These are phyloP conservation scores for Rhingia rostrata DNA, from an alignment of 2,888 invertebrate species.

Conservation along the genomic window DNA sequence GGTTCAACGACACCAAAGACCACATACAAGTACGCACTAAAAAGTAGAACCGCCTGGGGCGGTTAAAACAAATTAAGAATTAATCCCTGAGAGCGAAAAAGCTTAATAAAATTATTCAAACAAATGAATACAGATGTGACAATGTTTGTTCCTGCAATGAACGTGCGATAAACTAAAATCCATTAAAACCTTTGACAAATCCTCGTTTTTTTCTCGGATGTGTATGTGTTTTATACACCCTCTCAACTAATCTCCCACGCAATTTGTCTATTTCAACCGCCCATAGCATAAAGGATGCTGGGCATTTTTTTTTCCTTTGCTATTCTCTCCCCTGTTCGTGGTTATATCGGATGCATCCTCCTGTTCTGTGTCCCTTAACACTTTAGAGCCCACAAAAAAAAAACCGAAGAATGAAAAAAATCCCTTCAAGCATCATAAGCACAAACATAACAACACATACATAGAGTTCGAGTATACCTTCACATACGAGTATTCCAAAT, in stretches of 20 bases:
- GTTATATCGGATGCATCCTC: constrained; percentile 26
- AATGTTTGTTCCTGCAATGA: not conserved
- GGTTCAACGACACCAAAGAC: no score
- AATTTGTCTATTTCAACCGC: constrained; percentile 63
- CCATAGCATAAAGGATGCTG: constrained; percentile 14
- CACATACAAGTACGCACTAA: no score
- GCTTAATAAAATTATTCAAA: constrained; percentile 3
- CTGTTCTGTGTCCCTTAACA: constrained; percentile 58
- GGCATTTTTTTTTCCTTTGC: constrained; percentile 14
- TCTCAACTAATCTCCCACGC: constrained; percentile 64
- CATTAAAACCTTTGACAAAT: constrained; percentile 65
- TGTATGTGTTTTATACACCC: constrained; percentile 17
- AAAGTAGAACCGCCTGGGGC: not conserved
- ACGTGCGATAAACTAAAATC: constrained; percentile 43
- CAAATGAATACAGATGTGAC: not conserved
- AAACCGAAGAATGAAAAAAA: constrained; percentile 1
- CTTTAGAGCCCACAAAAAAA: constrained; percentile 60
- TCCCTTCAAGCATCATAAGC: constrained; percentile 41
- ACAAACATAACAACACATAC: constrained; percentile 18
- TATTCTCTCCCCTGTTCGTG: constrained; percentile 12
- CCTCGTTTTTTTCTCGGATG: constrained; percentile 6
- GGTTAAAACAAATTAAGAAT: constrained; percentile 33
- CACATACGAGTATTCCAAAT: constrained; percentile 42
- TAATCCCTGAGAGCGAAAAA: constrained; percentile 20
- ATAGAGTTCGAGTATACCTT: not conserved